A percentile compares a stretch with the other conserved stretches of the same genome.
These are phyloP conservation scores for Cerastis rubricosa DNA, from an alignment of 2,888 invertebrate species.

Conservation along the genomic window DNA sequence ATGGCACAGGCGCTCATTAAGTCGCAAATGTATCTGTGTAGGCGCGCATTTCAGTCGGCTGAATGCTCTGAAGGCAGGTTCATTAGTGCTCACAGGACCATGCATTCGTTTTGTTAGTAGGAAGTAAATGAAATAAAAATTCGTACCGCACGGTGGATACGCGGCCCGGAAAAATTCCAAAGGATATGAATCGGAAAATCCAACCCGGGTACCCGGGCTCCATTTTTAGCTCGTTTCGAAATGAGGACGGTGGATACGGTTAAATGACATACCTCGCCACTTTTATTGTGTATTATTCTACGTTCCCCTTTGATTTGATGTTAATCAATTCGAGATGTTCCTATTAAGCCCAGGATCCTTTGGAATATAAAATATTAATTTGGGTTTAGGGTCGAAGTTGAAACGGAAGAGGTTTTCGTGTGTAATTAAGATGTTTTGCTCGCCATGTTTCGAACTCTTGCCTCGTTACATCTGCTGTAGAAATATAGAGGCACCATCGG, in stretches of 20 bases:
- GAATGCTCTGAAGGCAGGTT: conserved; percentile 79
- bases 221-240: conserved; percentile 65
- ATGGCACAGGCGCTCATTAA: conserved; percentile 61
- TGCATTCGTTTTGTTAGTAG: conserved; percentile 75
- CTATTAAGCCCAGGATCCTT: conserved; percentile 45
- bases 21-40: conserved; percentile 68
- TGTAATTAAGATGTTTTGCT: conserved; percentile 47
- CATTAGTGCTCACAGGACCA: conserved; percentile 80
- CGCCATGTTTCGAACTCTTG: conserved; percentile 12
- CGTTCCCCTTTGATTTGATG: conserved; percentile 61
- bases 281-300: conserved; percentile 64
- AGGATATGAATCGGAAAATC: conserved; percentile 76
- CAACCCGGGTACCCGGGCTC: conserved; percentile 47
- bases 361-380: conserved; percentile 61
- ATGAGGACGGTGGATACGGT: conserved; percentile 58
- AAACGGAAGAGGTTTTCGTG: conserved; percentile 38
- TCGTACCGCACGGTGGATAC: conserved; percentile 65
- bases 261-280: conserved; percentile 63
- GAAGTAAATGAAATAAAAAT: conserved; percentile 76
- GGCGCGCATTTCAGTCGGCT: conserved; percentile 70
- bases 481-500: conserved; percentile 8
- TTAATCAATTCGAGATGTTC: conserved; percentile 59
- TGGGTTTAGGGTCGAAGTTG: conserved; percentile 46
- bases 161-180: conserved; percentile 68
- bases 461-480: neutral